Percentiles rank a stretch among this genome's conserved stretches.
Conservation (phyloP, 2,888 invertebrate genomes). For the Periphyllus acericola region DNA sequence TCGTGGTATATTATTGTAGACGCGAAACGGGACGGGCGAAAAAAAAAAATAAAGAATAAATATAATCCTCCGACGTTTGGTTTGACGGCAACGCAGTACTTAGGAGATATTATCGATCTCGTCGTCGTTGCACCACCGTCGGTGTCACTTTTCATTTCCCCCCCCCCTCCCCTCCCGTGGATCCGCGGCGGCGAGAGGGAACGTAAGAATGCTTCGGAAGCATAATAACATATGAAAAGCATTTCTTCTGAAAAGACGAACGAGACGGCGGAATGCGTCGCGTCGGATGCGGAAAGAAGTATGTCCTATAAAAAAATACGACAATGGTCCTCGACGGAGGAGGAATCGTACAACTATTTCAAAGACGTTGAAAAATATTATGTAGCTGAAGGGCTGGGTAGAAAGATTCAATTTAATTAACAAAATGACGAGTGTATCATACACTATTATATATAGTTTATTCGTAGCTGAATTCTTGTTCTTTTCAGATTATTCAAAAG, state of each 20-base stretch:
- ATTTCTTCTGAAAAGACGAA: slow-evolving; percentile 12
- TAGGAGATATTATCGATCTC: slow-evolving; percentile 3
- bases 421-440: no score
- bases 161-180: no score
- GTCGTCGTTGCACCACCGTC: neutral
- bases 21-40: neutral
- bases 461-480: neutral
- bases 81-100: neutral
- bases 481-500: no score
- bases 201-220: neutral
- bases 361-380: neutral
- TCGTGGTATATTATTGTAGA: no score
- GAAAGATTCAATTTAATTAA: neutral
- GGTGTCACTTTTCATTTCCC: neutral
- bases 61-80: neutral
- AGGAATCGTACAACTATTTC: neutral
- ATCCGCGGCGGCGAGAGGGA: neutral
- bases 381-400: neutral
- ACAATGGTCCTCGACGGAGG: neutral
- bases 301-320: neutral
- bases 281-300: neutral
- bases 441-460: no score
- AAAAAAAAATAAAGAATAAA: no score
- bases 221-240: slow-evolving; percentile 2
- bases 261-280: neutral